phyloP scores from a whole-genome alignment of 2,888 invertebrate species.

The Therioaphis trifolii region DNA sequence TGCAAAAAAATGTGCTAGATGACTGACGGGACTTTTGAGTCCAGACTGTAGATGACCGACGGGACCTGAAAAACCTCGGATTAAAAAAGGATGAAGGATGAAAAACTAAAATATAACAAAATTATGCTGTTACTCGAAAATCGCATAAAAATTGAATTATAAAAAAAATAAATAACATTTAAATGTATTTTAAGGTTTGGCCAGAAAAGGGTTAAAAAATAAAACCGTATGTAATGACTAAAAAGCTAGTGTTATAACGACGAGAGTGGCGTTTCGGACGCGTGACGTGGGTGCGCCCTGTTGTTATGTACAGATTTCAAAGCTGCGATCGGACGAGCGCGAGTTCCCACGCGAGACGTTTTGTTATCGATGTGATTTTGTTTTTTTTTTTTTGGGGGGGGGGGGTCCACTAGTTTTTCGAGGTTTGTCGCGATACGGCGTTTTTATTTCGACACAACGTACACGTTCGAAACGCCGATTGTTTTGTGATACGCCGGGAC shows the following conservation, averaged over 20 bases:
- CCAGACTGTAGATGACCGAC: neutral
- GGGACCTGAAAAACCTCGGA: neutral
- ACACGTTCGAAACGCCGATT: no score
- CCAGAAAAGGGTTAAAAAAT: no score
- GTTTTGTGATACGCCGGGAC: no score
- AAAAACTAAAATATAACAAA: neutral
- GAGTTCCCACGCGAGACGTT: neutral
- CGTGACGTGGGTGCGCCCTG: neutral
- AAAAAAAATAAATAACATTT: neutral
- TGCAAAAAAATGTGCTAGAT: neutral
- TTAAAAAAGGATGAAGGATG: neutral
- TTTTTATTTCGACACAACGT: no score
- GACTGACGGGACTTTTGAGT: conserved; percentile 11
- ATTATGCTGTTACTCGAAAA: neutral
- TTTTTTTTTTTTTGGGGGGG: no score
- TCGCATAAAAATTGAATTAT: neutral
- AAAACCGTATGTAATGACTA: no score
- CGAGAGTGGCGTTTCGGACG: conserved; percentile 2
- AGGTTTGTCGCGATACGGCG: no score
- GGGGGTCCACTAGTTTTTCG: no score
- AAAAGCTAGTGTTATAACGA: no score
- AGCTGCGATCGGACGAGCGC: neutral
- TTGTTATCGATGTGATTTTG: no score
- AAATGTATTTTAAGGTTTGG: conserved; percentile 1
- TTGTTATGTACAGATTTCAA: neutral